These are phyloP conservation scores for Sinopyrophorus schimmeli DNA, from an alignment of 2,888 invertebrate species.

Conservation along the genomic window DNA sequence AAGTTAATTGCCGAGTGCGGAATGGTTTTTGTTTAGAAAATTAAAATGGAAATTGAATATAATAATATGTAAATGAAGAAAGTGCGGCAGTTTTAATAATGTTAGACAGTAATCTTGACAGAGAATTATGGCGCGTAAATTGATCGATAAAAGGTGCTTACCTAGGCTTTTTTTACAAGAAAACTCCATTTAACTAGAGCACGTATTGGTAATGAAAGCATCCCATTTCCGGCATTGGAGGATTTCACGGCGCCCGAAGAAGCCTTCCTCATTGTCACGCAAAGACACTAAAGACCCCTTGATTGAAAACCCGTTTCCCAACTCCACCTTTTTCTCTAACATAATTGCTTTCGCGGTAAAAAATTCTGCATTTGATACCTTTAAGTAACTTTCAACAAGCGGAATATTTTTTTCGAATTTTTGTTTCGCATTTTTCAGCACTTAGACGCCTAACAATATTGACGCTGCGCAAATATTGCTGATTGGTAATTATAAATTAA, in stretches of 20 bases:
- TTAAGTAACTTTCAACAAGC: constrained; percentile 32
- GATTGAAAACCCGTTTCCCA: constrained; percentile 54
- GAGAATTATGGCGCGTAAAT: constrained; percentile 34
- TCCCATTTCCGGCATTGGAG: constrained; percentile 52
- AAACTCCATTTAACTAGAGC: constrained; percentile 56
- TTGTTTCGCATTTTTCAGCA: constrained; percentile 27
- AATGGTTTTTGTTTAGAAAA: too few relatives aligned
- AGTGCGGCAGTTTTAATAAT: too few relatives aligned
- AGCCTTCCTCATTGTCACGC: constrained; percentile 50
- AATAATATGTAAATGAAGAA: too few relatives aligned
- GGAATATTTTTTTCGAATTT: constrained; percentile 19
- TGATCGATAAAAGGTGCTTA: constrained; percentile 53
- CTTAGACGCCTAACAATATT: constrained; percentile 12
- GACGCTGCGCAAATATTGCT: constrained; percentile 21
- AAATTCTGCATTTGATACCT: constrained; percentile 40
- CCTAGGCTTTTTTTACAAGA: constrained; percentile 56
- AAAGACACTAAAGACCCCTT: constrained; percentile 54
- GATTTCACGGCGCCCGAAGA: constrained; percentile 36
- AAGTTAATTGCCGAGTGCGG: too few relatives aligned
- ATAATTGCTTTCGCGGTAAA: constrained; percentile 50
- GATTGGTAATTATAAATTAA: constrained; percentile 32
- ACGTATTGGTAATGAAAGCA: constrained; percentile 56
- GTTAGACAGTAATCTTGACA: too few relatives aligned
- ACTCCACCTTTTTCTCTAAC: constrained; percentile 50
- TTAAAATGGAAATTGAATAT: too few relatives aligned